phyloP scores from a whole-genome alignment of 1,140 invertebrate genomes.

The Daktulosphaira vitifoliae region DNA sequence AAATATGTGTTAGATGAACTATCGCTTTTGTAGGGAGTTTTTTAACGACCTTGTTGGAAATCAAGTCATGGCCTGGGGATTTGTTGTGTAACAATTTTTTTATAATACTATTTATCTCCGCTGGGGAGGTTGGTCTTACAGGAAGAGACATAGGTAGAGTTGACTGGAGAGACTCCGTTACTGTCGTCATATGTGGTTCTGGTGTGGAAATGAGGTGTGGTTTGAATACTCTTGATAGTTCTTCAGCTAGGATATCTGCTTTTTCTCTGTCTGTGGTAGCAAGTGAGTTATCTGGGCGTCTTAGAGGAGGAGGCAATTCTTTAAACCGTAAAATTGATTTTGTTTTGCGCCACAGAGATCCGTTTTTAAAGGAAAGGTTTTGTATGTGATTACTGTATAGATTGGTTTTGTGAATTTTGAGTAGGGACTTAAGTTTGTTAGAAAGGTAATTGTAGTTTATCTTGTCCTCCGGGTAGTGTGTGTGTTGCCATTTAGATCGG shows the following conservation, averaged over 20 bases:
- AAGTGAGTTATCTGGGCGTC: background rate
- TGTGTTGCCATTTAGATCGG: background rate
- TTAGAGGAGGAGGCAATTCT: background rate
- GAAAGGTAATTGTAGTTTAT: background rate
- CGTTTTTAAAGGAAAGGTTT: background rate
- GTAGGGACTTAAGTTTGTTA: background rate
- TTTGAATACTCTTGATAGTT: background rate
- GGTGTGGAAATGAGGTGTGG: background rate
- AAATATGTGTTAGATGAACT: background rate
- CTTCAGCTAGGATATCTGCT: background rate
- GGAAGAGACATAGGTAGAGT: background rate
- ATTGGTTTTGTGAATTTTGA: background rate
- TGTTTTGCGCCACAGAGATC: background rate
- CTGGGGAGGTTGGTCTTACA: background rate
- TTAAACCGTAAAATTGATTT: background rate
- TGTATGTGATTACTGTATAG: background rate
- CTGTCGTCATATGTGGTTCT: background rate
- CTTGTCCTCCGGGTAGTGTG: background rate
- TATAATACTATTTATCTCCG: background rate
- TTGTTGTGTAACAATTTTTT: background rate
- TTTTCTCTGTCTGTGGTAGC: background rate
- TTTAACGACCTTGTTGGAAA: constrained; percentile 1
- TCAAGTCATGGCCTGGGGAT: constrained; percentile 9
- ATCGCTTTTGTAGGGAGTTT: background rate
- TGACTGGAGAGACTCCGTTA: background rate